Evolutionary conservation across 1,140 invertebrate genomes (phyloP).

Genomic region (Hycleus phaleratus): DNA sequence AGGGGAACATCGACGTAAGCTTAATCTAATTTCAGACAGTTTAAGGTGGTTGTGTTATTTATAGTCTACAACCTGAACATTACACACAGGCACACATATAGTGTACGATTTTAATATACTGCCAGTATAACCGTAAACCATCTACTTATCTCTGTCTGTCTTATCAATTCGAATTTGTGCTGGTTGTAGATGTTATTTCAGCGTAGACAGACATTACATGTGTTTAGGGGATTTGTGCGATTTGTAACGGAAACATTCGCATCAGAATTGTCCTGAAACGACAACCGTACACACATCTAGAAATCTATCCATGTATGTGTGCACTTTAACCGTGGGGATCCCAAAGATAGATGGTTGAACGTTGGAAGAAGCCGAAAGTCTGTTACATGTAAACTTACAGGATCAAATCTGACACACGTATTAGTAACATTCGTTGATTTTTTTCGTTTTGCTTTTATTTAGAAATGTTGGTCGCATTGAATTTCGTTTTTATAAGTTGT

Average conservation of each 20-base stretch:
- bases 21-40: conserved; percentile 13
- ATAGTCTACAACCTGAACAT: conserved; percentile 7
- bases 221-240: conserved; percentile 6
- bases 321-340: no score
- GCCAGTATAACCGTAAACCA: not conserved
- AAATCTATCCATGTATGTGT: no score
- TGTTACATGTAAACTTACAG: no score
- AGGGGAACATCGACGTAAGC: conserved; percentile 2
- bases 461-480: no score
- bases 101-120: not conserved
- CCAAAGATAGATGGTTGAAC: no score
- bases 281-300: no score
- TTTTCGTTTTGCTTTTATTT: no score
- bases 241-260: conserved; percentile 6
- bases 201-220: conserved; percentile 5
- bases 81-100: conserved; percentile 3
- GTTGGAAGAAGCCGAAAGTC: no score
- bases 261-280: not conserved
- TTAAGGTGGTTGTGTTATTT: conserved; percentile 16
- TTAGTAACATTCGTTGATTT: no score
- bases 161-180: not conserved
- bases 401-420: no score
- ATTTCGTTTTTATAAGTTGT: no score
- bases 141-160: not conserved
- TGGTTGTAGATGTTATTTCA: not conserved